Percentiles rank a stretch among this genome's conserved stretches.
phyloP scores from a whole-genome alignment of 2,113 vertebrate genomes.

The Sialia sialis region DNA sequence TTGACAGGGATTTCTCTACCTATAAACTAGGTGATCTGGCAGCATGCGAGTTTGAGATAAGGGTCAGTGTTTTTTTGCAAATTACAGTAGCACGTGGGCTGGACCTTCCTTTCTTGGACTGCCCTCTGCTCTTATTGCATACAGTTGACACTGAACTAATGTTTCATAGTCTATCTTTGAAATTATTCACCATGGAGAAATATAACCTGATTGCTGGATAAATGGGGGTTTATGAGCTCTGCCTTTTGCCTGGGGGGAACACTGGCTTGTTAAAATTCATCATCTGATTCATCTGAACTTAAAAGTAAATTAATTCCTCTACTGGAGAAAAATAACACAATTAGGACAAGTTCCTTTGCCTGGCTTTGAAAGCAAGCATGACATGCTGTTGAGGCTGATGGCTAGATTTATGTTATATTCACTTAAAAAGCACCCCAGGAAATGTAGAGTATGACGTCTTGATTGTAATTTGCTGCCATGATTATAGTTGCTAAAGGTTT shows the following conservation, averaged over 20 bases:
- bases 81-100: background rate
- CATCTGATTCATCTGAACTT: slow-evolving; percentile 46
- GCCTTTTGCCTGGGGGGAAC: slow-evolving; percentile 4
- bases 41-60: background rate
- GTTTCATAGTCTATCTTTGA: slow-evolving; percentile 17
- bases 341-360: slow-evolving; percentile 30
- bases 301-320: slow-evolving; percentile 48
- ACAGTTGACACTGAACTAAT: background rate
- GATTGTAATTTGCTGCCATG: background rate
- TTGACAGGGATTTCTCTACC: background rate
- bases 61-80: background rate
- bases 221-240: slow-evolving; percentile 9
- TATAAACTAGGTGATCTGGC: background rate
- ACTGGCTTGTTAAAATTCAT: slow-evolving; percentile 53
- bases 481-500: background rate
- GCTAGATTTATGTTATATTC: slow-evolving; percentile 22
- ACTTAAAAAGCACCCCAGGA: background rate
- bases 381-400: background rate
- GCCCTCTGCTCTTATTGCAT: background rate
- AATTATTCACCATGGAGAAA: slow-evolving; percentile 24
- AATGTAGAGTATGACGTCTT: background rate
- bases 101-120: background rate
- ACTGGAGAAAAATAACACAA: slow-evolving; percentile 25
- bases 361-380: background rate
- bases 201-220: slow-evolving; percentile 12